phyloP scores from a whole-genome alignment of 2,797 vertebrate genomes.

The Aldrovandia affinis region DNA sequence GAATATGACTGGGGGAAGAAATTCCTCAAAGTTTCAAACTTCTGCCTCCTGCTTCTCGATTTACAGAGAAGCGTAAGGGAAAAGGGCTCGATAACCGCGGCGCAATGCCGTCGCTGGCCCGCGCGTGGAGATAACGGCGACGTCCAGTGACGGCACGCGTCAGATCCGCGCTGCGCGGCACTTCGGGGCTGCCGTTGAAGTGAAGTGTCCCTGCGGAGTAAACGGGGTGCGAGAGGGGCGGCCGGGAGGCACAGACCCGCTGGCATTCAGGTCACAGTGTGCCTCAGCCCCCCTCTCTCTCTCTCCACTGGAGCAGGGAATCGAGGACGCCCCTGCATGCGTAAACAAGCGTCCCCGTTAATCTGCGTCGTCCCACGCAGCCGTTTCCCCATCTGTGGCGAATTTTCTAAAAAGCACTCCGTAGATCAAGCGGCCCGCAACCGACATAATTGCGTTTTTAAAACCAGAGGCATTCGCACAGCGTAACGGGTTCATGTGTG shows the following conservation, averaged over 20 bases:
- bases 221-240: neutral
- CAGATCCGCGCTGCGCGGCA: neutral
- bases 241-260: conserved; percentile 44
- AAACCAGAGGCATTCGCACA: neutral
- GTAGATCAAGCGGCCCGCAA: neutral
- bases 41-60: too few species aligned
- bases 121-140: too few species aligned
- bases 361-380: neutral
- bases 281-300: neutral
- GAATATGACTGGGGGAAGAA: neutral
- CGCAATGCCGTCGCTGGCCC: neutral
- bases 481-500: neutral
- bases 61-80: too few species aligned
- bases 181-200: neutral
- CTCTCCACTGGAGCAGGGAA: conserved; percentile 46
- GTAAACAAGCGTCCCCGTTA: conserved; percentile 38
- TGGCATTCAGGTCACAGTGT: conserved; percentile 52
- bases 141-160: too few species aligned
- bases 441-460: neutral
- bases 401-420: neutral
- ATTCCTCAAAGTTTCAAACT: too few species aligned
- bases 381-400: neutral
- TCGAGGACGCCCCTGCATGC: conserved; percentile 27
- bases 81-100: too few species aligned
- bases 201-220: neutral